Evolutionary conservation across 2,797 vertebrate genomes (phyloP), one percentile per base, ranked within the genome.

Genomic region (Microctenopoma lineatum): DNA sequence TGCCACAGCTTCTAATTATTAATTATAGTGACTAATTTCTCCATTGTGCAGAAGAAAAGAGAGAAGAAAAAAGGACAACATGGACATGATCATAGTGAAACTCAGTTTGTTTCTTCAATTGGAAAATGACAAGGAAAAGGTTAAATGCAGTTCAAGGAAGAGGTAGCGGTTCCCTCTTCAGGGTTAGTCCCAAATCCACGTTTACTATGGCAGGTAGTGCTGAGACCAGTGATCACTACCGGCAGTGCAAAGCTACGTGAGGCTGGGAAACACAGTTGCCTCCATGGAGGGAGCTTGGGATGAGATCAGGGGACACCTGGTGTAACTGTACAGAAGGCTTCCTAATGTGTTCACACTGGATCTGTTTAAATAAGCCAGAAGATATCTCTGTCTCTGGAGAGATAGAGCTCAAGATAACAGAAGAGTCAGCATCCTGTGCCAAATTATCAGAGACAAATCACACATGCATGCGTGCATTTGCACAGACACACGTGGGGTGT

Each of bases 391-490:
- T 44, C 77, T 59, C 66, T n/a, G 62, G 75, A 78, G 82, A 63
- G 62, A 75, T 21, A 14, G 18, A 52, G 47, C 25, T 32, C 0
- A 5, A 70, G 75, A 80, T 86, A 79, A 64, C 55, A 36, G 44
- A 47, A 27, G 46, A 39, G 66, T 54, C 34, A 59, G 65, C 66
- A 46, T 79, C 70, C 70, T 73, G 70, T 13, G 7, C 14, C 21
- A 8, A 45, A 51, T 75, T 73, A 81, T 84, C 79, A 45, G 76
- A 51, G 80, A 50, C 63, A 79, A 75, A 87, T 87, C 70, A 79
- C 42, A 39, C 41, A 71, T 8, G 59, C 77, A 46, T 46, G 66
- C 51, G 25, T 51, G 46, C 56, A 36, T 38, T 70, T 18, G 26
- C 61, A 74, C 60, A 71, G 62, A 78, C 11, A 66, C 34, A 68